Evolutionary conservation across 2,113 vertebrate species (phyloP).

Genomic region (Sebastes fasciatus): DNA sequence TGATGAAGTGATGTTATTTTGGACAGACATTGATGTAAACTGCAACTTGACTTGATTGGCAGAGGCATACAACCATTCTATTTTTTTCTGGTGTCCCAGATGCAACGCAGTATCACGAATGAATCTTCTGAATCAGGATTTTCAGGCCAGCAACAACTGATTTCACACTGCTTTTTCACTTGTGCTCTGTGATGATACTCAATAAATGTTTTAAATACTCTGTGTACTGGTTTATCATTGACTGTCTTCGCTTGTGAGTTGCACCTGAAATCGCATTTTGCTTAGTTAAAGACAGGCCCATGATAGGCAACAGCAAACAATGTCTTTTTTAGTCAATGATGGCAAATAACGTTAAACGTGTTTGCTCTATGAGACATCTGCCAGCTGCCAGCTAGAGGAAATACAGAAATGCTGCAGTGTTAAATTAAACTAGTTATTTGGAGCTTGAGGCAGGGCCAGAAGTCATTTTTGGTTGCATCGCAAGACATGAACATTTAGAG

Average conservation of each 20-base stretch:
- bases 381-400: background rate
- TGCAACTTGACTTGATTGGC: no score
- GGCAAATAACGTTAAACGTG: background rate
- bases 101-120: slow-evolving; percentile 3
- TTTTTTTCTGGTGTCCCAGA: background rate
- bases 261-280: no score
- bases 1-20: no score
- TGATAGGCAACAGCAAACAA: background rate
- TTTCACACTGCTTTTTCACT: slow-evolving; percentile 43
- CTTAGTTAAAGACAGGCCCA: background rate
- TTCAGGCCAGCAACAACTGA: slow-evolving; percentile 8
- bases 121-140: background rate
- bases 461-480: background rate
- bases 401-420: background rate
- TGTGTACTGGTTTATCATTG: background rate
- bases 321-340: no score
- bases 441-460: background rate
- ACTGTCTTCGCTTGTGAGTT: background rate
- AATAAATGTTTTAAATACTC: slow-evolving; percentile 76
- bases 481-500: background rate
- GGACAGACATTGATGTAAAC: no score
- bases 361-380: background rate
- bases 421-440: background rate
- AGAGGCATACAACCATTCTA: no score
- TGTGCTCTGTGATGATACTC: slow-evolving; percentile 55